phyloP scores from a whole-genome alignment of 2,888 invertebrate species.

The Aphidius colemani region DNA sequence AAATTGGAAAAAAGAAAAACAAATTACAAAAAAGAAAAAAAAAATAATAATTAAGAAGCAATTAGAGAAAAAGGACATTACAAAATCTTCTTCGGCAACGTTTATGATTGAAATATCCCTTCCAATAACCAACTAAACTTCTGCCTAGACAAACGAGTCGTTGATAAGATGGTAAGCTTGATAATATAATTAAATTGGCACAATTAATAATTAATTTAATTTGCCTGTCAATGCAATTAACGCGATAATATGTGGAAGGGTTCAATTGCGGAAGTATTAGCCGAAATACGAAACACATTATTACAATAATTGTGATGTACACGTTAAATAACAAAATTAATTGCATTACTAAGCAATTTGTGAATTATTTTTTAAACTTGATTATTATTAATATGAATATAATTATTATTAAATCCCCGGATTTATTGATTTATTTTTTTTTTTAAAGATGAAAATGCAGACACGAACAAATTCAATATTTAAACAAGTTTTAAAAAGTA shows the following conservation, averaged over 20 bases:
- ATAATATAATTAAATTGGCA: no score
- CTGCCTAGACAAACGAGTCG: slow-evolving; percentile 70
- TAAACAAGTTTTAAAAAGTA: no score
- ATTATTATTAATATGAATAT: no score
- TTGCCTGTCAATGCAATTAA: slow-evolving; percentile 5
- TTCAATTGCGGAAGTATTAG: slow-evolving; percentile 36
- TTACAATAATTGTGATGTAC: slow-evolving; percentile 29
- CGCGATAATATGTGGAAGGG: slow-evolving; percentile 28
- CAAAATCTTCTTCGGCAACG: slow-evolving; percentile 66
- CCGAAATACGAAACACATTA: no score
- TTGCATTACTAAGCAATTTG: background rate
- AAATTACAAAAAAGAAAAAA: slow-evolving; percentile 6
- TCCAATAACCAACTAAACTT: slow-evolving; percentile 81
- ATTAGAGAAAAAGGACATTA: background rate
- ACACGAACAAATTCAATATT: no score
- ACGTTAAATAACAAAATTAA: slow-evolving; percentile 13
- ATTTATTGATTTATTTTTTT: no score
- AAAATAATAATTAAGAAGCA: slow-evolving; percentile 3
- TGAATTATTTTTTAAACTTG: no score
- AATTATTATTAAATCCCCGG: no score
- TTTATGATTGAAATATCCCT: slow-evolving; percentile 81
- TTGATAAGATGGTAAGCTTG: slow-evolving; percentile 63
- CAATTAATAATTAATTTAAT: background rate
- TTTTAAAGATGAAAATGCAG: no score
- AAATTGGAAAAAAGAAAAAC: slow-evolving; percentile 20